Conservation (phyloP, 2,113 vertebrate genomes). For the Ancistrus triradiatus region DNA sequence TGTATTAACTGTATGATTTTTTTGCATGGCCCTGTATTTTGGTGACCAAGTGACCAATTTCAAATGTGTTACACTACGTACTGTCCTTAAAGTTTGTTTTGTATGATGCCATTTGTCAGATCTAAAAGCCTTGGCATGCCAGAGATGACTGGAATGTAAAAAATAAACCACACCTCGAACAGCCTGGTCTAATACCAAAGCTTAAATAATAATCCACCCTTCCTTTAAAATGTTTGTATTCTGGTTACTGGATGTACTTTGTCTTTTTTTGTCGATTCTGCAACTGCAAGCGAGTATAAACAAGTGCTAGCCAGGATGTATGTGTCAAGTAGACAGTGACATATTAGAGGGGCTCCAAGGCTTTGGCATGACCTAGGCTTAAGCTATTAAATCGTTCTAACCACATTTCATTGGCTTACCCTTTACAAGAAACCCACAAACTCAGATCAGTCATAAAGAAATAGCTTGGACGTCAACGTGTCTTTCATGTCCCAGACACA, state of each 20-base stretch:
- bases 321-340: constrained; percentile 7
- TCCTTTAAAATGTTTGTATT: not conserved
- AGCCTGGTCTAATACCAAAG: constrained; percentile 4
- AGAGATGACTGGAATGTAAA: not conserved
- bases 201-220: not conserved
- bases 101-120: not conserved
- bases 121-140: not conserved
- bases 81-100: too few relatives aligned
- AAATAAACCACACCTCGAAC: constrained; percentile 20
- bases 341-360: constrained; percentile 8
- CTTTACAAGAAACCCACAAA: constrained; percentile 16
- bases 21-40: too few relatives aligned
- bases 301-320: constrained; percentile 1
- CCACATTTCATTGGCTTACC: constrained; percentile 2
- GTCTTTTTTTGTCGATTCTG: constrained; percentile 4
- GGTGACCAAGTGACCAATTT: too few relatives aligned
- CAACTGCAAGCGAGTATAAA: constrained; percentile 3
- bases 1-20: too few relatives aligned
- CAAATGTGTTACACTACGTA: too few relatives aligned
- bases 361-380: constrained; percentile 1
- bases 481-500: not conserved
- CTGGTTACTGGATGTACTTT: not conserved
- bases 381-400: not conserved
- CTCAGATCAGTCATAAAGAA: not conserved
- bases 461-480: not conserved